Evolutionary conservation across 2,888 invertebrate genomes (phyloP).

Genomic region (Xestoiulus laeticollis): DNA sequence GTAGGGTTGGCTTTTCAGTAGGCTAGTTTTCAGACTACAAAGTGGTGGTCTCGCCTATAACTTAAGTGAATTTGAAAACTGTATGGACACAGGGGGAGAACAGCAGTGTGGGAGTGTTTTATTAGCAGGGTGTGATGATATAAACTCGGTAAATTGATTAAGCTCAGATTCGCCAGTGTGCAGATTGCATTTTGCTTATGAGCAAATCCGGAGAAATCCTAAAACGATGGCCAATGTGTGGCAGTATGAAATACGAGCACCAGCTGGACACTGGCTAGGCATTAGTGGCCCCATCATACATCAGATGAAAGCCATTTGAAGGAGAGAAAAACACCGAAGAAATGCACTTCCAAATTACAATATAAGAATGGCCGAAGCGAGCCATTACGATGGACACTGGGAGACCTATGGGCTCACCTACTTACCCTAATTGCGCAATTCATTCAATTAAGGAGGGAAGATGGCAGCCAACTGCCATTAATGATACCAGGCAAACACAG

Average conservation of each 20-base stretch:
- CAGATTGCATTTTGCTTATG: conserved; percentile 18
- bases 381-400: neutral
- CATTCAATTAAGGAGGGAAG: conserved; percentile 11
- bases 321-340: conserved; percentile 33
- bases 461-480: conserved; percentile 11
- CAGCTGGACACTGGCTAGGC: conserved; percentile 29
- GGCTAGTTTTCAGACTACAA: too few relatives aligned
- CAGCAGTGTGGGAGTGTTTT: neutral
- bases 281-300: conserved; percentile 37
- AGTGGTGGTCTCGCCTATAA: neutral
- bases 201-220: neutral
- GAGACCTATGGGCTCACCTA: conserved; percentile 23
- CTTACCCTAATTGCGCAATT: conserved; percentile 29
- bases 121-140: neutral
- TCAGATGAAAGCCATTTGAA: conserved; percentile 7
- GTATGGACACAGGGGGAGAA: neutral
- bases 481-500: neutral
- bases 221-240: neutral
- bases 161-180: neutral
- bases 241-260: conserved; percentile 22
- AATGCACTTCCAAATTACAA: conserved; percentile 37
- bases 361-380: conserved; percentile 29
- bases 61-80: neutral
- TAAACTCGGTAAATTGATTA: conserved; percentile 15
- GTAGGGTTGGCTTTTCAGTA: too few relatives aligned